These are phyloP conservation scores for Dipodomys ordii DNA, from an alignment of 2,113 vertebrate species.

Conservation along the genomic window DNA sequence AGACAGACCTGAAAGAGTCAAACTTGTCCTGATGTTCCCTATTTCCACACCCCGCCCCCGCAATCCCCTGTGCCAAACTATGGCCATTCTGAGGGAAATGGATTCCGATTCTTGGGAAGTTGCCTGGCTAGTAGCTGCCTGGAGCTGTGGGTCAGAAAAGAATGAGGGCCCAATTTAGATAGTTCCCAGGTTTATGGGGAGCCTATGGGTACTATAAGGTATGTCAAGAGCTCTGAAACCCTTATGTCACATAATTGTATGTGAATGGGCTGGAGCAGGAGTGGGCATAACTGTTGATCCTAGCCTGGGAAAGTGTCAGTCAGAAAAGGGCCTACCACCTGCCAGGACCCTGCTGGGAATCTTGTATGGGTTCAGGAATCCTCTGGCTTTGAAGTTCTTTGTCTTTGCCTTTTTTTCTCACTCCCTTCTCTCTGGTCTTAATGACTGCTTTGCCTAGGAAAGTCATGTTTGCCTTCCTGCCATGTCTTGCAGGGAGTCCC, in stretches of 20 bases:
- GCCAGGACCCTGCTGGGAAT: background rate
- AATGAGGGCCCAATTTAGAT: background rate
- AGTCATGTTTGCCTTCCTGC: background rate
- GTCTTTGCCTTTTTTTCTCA: too few species aligned
- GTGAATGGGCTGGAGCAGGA: background rate
- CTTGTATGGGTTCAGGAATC: background rate
- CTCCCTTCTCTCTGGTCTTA: background rate
- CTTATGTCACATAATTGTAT: background rate
- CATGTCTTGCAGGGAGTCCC: background rate
- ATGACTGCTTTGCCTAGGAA: too few species aligned
- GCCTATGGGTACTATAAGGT: background rate
- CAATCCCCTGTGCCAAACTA: rapidly evolving
- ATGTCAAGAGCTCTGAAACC: background rate
- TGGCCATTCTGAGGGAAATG: background rate
- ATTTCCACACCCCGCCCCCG: too few species aligned
- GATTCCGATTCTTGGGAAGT: background rate
- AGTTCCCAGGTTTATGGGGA: background rate
- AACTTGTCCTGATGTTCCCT: background rate
- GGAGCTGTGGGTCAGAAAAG: background rate
- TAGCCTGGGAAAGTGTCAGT: background rate
- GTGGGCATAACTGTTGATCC: background rate
- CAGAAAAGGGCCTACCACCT: background rate
- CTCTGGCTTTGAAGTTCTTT: background rate
- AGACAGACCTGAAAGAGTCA: background rate
- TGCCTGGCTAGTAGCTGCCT: background rate